These are phyloP conservation scores for Acridotheres tristis DNA, from an alignment of 2,797 vertebrate species.

Conservation along the genomic window DNA sequence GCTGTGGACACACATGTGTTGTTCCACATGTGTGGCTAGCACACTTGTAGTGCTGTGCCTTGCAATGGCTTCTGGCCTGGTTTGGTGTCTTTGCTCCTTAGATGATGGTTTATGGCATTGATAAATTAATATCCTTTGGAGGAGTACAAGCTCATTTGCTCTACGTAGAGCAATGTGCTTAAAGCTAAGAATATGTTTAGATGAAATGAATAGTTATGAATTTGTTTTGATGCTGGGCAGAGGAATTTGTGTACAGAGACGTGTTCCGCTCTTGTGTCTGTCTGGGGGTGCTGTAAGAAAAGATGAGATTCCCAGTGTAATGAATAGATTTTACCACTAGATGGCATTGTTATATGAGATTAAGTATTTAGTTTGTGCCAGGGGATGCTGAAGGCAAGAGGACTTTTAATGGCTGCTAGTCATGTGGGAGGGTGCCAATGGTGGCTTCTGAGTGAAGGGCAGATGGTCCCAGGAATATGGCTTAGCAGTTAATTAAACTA, in stretches of 20 bases:
- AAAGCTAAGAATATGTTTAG: neutral
- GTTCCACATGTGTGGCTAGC: neutral
- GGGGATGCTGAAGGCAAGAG: neutral
- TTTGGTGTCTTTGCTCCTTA: neutral
- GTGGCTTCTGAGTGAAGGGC: neutral
- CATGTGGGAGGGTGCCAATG: neutral
- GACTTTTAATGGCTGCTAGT: neutral
- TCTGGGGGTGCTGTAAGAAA: neutral
- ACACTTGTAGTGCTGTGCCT: fast-evolving
- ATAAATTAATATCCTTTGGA: neutral
- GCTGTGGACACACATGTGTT: too few relatives aligned
- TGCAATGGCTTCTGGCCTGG: neutral
- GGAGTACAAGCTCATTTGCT: neutral
- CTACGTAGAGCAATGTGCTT: neutral
- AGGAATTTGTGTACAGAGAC: neutral
- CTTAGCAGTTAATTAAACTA: neutral
- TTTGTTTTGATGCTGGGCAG: neutral
- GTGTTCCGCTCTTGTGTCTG: neutral
- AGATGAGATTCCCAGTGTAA: neutral
- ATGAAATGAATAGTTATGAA: neutral
- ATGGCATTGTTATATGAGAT: slow-evolving; percentile 66
- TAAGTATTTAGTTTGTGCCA: neutral
- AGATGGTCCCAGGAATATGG: neutral
- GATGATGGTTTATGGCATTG: neutral
- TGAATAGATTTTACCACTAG: slow-evolving; percentile 48